Base-by-base conservation (phyloP, 2,113 vertebrate species). In the Brachyhypopomus gauderio region DNA sequence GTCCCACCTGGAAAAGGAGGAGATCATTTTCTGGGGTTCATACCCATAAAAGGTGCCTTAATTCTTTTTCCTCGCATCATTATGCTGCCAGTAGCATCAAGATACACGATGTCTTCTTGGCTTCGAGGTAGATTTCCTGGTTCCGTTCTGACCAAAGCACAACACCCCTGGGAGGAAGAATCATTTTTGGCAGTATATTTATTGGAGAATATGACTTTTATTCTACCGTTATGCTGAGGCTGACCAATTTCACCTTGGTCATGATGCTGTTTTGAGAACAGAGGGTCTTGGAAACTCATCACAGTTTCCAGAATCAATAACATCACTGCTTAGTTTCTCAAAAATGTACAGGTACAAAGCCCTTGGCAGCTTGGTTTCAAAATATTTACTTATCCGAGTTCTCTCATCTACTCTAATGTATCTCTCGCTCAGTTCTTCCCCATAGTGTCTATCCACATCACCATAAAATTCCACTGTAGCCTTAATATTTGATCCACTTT, bases 81-180 rank as follows among this genome's bases (percentile, higher is more conserved):
- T 5, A 82, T 78, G 36, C 75, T 82, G 23, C 84, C 75, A 19
- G 75, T 85, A 19, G 75, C 84, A 82, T 82, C 70, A 16, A 82
- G 22, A 60, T 75, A 81, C 1, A 85, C 60, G 56, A 85, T 81
- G 38, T 85, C 83, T 22, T 78, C 70, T 38, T 58, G 58, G 67
- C 48, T 76, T 41, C 75, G 17, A 2, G 72, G 59, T 78, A 82
- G 1, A 82, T 52, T 17, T 36, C 16, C 0, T 75, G 30, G 1
- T 27, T 78, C 38, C 70, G 74, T 38, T 69, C 58, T 5, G 83
- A 81, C 79, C 83, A 85, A 0, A 82, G 63, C 69, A 81, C 74
- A 2, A 85, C 64, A 17, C 83, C 75, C 11, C 67, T 85, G 52
- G 69, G 83, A 23, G 60, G 69, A 59, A 85, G 38, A 12, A 85